phyloP scores from a whole-genome alignment of 2,888 invertebrate species.

The Orthosia incerta region DNA sequence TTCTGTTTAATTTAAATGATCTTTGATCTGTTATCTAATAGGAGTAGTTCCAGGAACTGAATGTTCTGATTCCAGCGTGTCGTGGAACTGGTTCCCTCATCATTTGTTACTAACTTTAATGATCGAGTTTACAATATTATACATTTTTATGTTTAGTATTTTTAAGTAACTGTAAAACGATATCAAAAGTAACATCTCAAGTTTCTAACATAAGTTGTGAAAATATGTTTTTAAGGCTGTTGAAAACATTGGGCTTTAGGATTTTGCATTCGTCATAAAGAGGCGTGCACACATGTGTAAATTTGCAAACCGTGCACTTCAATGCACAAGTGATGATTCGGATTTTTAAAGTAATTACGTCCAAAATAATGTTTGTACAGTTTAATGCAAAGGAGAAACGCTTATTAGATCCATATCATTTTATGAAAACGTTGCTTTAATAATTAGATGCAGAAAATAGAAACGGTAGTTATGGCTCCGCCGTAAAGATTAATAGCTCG shows the following conservation, averaged over 20 bases:
- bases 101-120: constrained; percentile 83
- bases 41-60: constrained; percentile 83
- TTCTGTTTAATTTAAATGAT: constrained; percentile 83
- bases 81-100: constrained; percentile 76
- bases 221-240: constrained; percentile 34
- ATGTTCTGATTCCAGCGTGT: constrained; percentile 78
- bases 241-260: constrained; percentile 53
- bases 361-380: not conserved
- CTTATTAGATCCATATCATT: constrained; percentile 28
- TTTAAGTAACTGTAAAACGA: constrained; percentile 51
- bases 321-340: not conserved
- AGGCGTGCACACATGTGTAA: constrained; percentile 67
- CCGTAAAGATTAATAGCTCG: constrained; percentile 46
- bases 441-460: constrained; percentile 44
- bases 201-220: constrained; percentile 54
- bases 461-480: constrained; percentile 33
- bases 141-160: constrained; percentile 61
- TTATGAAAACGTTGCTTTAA: constrained; percentile 29
- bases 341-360: not conserved
- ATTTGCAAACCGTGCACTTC: not conserved
- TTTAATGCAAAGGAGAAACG: not conserved
- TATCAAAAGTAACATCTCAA: constrained; percentile 53
- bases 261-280: constrained; percentile 66
- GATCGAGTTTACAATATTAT: constrained; percentile 78
- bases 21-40: constrained; percentile 87